Base-by-base conservation (phyloP, 2,113 vertebrate genomes). In the Eurypyga helias region DNA sequence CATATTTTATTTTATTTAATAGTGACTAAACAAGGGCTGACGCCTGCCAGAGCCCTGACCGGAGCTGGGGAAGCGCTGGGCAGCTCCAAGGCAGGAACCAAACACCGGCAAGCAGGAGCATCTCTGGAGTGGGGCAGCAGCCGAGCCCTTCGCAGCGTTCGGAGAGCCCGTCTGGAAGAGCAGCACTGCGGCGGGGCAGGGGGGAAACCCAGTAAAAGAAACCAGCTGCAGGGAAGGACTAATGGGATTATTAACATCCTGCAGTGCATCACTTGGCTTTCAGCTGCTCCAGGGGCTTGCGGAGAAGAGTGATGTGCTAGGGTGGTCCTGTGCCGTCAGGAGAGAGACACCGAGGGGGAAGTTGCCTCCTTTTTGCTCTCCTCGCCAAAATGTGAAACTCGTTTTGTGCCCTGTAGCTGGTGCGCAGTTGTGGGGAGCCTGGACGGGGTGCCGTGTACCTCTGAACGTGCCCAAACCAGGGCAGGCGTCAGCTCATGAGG, bases 361-460 rank as follows among this genome's bases (percentile, higher is more conserved):
- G 38, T 17, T 2, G 1, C 21, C 45, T 69, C 25, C 31, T 17
- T 19, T 34, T 34, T 36, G 54, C 64, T 33, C 33, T 61, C 16
- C 28, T 61, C 33, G 6, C 33, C 57, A 38, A 23, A 23, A 8
- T 0, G 1, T 2, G 17, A 38, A 38, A 5, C 0, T 7, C 5
- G 12, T 25, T 33, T 24, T 9, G 28, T 5, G 41, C 19, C 7
- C 2, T 1, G 5, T 4, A 8, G 46, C 38, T 33, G 38, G 57
- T 2, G 17, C 6, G 2, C 19, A 7, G 33, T 0, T 9, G 16
- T 2, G 15, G 38, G 78, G 21, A 54, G 38, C 18, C 48, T 38
- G 0, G 1, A 3, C 1, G 3, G 16, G 34, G 15, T 15, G 21
- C 78, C 0, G 1, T 2, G 60, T 23, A 6, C 33, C 36, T 31